phyloP scores from a whole-genome alignment of 1,140 invertebrate genomes.

The Diorhabda elongata region DNA sequence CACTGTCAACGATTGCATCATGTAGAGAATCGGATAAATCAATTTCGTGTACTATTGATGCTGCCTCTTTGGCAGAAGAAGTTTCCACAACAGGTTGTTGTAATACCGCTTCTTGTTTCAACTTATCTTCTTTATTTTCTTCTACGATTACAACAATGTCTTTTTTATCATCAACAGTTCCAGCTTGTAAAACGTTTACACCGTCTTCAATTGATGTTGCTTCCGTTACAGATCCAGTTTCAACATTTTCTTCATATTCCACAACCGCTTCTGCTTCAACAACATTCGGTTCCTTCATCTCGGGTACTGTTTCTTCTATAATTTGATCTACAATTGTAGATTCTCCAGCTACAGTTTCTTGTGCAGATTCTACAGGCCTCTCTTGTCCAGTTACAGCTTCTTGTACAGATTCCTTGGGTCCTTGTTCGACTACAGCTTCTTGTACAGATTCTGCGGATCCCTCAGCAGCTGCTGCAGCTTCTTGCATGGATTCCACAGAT shows the following conservation, averaged over 20 bases:
- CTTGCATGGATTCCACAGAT: background rate
- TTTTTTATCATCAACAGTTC: no score
- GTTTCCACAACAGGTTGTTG: no score
- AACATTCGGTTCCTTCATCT: background rate
- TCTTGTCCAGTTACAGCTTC: background rate
- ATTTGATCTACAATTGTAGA: background rate
- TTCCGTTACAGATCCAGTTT: background rate
- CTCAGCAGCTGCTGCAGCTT: background rate
- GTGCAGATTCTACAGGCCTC: background rate
- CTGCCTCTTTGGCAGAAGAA: no score
- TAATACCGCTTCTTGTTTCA: no score
- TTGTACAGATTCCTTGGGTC: background rate
- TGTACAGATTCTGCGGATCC: no score
- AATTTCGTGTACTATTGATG: no score
- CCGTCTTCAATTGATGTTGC: no score
- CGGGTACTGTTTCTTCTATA: background rate
- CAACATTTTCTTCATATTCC: background rate
- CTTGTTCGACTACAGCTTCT: background rate
- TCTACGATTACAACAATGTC: no score
- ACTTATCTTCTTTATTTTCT: no score
- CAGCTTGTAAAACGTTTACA: no score
- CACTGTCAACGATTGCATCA: no score
- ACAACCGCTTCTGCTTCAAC: background rate
- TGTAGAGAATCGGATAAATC: no score
- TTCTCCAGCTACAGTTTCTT: background rate